Evolutionary conservation across 2,888 invertebrate species (phyloP).

Genomic region (Lacanobia wlatinum): DNA sequence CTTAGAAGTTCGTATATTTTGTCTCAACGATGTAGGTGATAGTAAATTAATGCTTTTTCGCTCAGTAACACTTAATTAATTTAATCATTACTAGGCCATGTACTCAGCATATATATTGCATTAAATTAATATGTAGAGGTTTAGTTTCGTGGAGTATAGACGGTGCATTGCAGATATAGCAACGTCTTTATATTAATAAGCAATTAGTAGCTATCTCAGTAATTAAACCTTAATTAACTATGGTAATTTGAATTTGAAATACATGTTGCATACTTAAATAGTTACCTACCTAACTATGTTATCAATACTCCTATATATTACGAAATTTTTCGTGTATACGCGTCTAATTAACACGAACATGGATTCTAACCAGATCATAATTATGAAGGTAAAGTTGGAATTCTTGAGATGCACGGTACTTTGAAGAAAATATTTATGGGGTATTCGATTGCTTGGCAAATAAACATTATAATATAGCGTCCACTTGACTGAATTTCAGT

Average conservation of each 20-base stretch:
- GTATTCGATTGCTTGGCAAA: too few relatives aligned
- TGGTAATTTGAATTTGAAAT: background rate
- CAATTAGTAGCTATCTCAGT: conserved; percentile 12
- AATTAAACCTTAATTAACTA: background rate
- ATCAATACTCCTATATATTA: background rate
- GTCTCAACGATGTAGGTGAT: too few relatives aligned
- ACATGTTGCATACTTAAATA: background rate
- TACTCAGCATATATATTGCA: background rate
- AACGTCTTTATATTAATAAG: background rate
- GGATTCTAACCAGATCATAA: too few relatives aligned
- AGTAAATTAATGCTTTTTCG: background rate
- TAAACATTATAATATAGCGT: background rate
- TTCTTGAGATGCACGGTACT: too few relatives aligned
- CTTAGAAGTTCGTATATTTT: too few relatives aligned
- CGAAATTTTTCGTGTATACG: background rate
- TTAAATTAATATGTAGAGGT: background rate
- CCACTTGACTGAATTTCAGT: background rate
- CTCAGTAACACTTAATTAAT: background rate
- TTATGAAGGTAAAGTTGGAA: too few relatives aligned
- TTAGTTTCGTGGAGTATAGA: background rate
- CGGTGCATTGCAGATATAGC: background rate
- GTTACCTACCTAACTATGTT: too few relatives aligned
- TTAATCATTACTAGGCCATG: too few relatives aligned
- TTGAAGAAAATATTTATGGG: background rate
- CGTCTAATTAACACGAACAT: too few relatives aligned